A percentile compares a stretch with the other conserved stretches of the same genome.
phyloP scores from a whole-genome alignment of 2,888 invertebrate genomes.

The Tetragnatha montana region DNA sequence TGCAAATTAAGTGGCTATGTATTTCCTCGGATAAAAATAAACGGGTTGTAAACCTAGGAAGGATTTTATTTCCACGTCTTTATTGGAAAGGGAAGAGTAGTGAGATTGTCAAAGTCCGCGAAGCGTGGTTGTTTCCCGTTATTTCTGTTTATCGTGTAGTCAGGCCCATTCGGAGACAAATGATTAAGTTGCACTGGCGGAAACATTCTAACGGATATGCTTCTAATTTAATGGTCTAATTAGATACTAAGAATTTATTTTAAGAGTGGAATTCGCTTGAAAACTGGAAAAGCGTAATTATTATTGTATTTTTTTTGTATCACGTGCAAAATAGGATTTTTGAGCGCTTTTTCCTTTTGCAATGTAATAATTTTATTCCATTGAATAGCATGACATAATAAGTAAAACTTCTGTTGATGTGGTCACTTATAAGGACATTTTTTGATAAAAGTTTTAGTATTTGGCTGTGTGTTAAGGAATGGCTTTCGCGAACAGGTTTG shows the following conservation, averaged over 20 bases:
- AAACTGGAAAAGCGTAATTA: too few relatives aligned
- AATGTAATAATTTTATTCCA: too few relatives aligned
- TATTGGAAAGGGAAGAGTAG: background rate
- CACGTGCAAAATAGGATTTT: too few relatives aligned
- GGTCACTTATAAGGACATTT: too few relatives aligned
- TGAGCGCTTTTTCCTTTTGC: too few relatives aligned
- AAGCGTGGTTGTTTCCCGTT: background rate
- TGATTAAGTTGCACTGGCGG: background rate
- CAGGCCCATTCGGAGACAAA: background rate
- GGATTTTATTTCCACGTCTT: constrained; percentile 19
- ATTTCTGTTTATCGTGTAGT: background rate
- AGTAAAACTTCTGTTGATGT: too few relatives aligned
- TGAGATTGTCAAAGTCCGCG: background rate
- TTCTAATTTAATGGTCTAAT: background rate
- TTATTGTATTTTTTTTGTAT: too few relatives aligned
- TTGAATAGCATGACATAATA: too few relatives aligned
- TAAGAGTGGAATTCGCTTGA: too few relatives aligned
- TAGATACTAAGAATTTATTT: background rate
- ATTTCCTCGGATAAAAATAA: constrained; percentile 43
- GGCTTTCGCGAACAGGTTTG: too few relatives aligned
- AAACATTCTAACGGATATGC: background rate
- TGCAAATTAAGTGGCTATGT: background rate
- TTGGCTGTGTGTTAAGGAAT: too few relatives aligned
- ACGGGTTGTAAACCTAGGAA: constrained; percentile 5
- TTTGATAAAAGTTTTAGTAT: too few relatives aligned